Percentiles rank a stretch among this genome's conserved stretches.
Conservation (phyloP, 2,113 vertebrate species). For the Spea bombifrons region DNA sequence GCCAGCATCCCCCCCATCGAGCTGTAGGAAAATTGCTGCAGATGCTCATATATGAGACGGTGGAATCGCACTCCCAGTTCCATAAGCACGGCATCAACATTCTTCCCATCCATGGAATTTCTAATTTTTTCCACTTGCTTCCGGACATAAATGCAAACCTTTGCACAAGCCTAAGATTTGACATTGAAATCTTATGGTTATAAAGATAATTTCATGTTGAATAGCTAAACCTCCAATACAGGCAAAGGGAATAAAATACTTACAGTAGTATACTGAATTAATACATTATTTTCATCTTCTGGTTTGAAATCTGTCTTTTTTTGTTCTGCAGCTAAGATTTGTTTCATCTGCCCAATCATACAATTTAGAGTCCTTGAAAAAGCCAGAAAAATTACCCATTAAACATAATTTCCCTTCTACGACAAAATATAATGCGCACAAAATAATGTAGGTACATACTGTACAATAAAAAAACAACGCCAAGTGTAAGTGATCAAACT, state of each 20-base stretch:
- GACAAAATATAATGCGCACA: too few relatives aligned
- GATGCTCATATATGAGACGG: conserved; percentile 92
- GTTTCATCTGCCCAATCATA: conserved; percentile 98
- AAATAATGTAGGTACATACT: too few relatives aligned
- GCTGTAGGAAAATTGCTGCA: conserved; percentile 96
- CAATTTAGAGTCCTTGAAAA: conserved; percentile 92
- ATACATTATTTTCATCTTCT: conserved; percentile 96
- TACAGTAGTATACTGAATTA: conserved; percentile 96
- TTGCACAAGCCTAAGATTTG: conserved; percentile 83
- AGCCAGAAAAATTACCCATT: background rate
- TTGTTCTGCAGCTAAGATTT: conserved; percentile 91
- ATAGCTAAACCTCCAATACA: too few relatives aligned
- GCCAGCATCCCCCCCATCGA: conserved; percentile 98
- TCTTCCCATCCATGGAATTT: conserved; percentile 97
- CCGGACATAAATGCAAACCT: conserved; percentile 90
- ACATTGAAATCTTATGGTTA: background rate
- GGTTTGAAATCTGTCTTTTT: conserved; percentile 98
- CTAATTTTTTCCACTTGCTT: conserved; percentile 94
- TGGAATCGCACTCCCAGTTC: conserved; percentile 96
- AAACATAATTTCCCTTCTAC: too few relatives aligned
- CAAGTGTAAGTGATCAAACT: too few relatives aligned
- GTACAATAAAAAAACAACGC: too few relatives aligned
- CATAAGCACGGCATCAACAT: conserved; percentile 93
- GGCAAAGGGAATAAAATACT: conserved; percentile 57
- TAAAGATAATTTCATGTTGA: too few relatives aligned